phyloP scores from a whole-genome alignment of 2,888 invertebrate genomes.

The Nephrotoma appendiculata region DNA sequence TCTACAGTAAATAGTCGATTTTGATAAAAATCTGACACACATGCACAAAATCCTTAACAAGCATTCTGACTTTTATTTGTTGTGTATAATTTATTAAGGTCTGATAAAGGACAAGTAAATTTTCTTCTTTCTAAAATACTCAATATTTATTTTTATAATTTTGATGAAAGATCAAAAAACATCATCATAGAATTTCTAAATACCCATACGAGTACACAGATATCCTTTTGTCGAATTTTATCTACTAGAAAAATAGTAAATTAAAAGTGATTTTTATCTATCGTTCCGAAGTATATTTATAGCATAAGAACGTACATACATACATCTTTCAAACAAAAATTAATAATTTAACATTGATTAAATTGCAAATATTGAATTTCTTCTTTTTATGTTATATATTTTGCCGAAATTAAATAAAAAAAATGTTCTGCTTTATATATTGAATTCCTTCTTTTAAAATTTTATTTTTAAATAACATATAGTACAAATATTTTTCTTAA shows the following conservation, averaged over 20 bases:
- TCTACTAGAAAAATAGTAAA: neutral
- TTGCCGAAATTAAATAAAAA: neutral
- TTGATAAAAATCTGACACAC: too few species aligned
- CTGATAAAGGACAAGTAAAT: neutral
- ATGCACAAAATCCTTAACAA: too few species aligned
- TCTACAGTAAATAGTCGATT: too few species aligned
- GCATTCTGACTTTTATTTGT: too few species aligned
- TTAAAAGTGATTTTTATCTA: neutral
- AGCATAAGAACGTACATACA: neutral
- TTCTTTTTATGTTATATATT: neutral
- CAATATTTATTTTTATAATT: neutral
- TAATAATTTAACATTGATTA: neutral
- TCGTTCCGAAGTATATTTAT: neutral
- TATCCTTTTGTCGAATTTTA: neutral
- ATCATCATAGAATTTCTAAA: neutral
- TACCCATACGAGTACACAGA: neutral
- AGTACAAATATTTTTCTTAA: constrained; percentile 6
- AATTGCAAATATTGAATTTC: neutral
- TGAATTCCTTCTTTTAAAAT: neutral
- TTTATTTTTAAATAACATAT: neutral
- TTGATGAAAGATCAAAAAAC: neutral
- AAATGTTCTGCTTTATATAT: too few species aligned
- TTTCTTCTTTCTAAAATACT: neutral
- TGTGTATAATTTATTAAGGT: neutral
- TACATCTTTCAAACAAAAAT: neutral